phyloP scores from a whole-genome alignment of 2,888 invertebrate genomes.

The Leucania comma region DNA sequence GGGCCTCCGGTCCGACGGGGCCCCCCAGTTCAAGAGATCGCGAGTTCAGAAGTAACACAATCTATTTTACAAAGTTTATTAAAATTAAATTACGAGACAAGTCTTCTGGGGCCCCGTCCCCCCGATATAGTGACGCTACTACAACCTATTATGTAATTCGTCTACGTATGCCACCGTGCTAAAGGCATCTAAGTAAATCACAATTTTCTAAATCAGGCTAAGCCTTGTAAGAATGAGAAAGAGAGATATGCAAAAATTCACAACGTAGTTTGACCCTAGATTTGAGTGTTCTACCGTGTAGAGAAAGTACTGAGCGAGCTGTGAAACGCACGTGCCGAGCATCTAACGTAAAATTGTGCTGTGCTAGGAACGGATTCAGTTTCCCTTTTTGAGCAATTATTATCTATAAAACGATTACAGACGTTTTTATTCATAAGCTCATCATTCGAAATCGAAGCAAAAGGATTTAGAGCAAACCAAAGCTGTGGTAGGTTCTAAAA shows the following conservation, averaged over 20 bases:
- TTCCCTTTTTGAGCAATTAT: constrained; percentile 82
- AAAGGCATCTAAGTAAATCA: constrained; percentile 88
- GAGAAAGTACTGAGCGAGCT: constrained; percentile 49
- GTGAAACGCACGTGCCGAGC: constrained; percentile 50
- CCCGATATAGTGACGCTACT: too few species aligned
- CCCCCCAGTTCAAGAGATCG: too few species aligned
- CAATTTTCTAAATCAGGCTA: constrained; percentile 83
- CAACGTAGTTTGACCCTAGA: constrained; percentile 78
- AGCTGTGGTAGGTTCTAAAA: neutral
- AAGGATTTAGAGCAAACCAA: constrained; percentile 29
- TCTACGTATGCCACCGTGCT: constrained; percentile 76
- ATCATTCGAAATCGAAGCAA: constrained; percentile 28
- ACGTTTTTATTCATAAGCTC: constrained; percentile 28
- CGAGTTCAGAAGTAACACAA: too few species aligned
- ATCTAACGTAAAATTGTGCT: constrained; percentile 74
- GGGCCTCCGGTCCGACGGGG: too few species aligned
- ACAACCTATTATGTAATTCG: constrained; percentile 37
- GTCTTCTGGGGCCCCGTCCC: too few species aligned
- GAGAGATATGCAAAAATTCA: constrained; percentile 87
- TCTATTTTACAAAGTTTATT: too few species aligned
- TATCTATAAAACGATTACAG: constrained; percentile 46
- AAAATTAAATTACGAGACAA: too few species aligned
- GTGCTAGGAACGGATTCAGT: constrained; percentile 79
- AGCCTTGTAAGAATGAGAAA: constrained; percentile 79
- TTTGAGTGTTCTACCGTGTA: constrained; percentile 39